phyloP scores from a whole-genome alignment of 1,140 invertebrate genomes.

The Paramacrobiotus metropolitanus region DNA sequence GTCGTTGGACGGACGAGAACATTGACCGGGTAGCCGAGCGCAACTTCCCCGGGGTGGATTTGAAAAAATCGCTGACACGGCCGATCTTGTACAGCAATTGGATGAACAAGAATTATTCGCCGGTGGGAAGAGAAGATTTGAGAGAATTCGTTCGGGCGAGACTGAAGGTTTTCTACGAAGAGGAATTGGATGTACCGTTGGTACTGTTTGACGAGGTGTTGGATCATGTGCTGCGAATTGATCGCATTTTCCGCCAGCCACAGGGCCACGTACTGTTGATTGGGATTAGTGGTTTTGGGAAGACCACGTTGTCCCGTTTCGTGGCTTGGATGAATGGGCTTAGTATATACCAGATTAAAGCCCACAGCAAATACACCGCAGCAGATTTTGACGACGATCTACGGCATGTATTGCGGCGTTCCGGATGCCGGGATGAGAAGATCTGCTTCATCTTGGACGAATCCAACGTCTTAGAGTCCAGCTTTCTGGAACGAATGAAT shows the following conservation, averaged over 20 bases:
- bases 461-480: conserved; percentile 92
- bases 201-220: conserved; percentile 96
- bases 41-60: conserved; percentile 78
- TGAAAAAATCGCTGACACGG: conserved; percentile 52
- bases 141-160: conserved; percentile 88
- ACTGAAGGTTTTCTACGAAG: conserved; percentile 97
- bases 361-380: conserved; percentile 95
- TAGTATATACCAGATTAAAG: conserved; percentile 89
- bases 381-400: conserved; percentile 98
- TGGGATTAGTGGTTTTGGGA: conserved; percentile 89
- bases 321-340: conserved; percentile 99
- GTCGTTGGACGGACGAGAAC: conserved; percentile 93
- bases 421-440: conserved; percentile 85
- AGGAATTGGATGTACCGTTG: conserved; percentile 90
- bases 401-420: conserved; percentile 63
- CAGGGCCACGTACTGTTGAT: conserved; percentile 90
- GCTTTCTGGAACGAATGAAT: conserved; percentile 97
- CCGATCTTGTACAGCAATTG: conserved; percentile 97
- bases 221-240: conserved; percentile 91
- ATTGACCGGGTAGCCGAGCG: conserved; percentile 78
- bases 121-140: conserved; percentile 79
- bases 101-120: conserved; percentile 92
- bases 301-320: conserved; percentile 92
- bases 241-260: conserved; percentile 93
- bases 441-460: conserved; percentile 98